Evolutionary conservation across 2,113 vertebrate genomes (phyloP).

Genomic region (Poicephalus meyeri): DNA sequence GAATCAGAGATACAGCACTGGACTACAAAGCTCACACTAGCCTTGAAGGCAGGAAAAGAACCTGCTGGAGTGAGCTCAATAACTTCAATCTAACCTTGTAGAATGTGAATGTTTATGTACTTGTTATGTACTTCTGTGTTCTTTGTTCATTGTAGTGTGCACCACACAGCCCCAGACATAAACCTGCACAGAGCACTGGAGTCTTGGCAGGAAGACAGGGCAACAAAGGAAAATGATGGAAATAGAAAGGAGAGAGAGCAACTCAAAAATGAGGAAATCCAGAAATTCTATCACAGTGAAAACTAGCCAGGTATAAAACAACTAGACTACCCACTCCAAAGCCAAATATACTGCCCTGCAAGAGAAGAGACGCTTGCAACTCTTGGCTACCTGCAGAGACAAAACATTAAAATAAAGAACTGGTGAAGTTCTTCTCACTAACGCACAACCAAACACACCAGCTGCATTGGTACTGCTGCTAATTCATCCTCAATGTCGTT

Average conservation of each 20-base stretch:
- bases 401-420: not conserved
- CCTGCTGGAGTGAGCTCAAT: not conserved
- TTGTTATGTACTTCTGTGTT: not conserved
- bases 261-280: not conserved
- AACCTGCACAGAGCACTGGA: not conserved
- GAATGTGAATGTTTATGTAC: not conserved
- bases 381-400: not conserved
- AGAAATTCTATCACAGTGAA: not conserved
- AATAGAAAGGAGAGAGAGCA: not conserved
- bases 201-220: not conserved
- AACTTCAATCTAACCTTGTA: not conserved
- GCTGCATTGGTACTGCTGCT: not conserved
- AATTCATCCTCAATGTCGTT: constrained; percentile 20
- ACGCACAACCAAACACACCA: not conserved
- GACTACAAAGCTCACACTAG: not conserved
- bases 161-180: accelerated
- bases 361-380: not conserved
- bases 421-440: not conserved
- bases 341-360: not conserved
- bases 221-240: not conserved
- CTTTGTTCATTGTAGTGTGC: accelerated
- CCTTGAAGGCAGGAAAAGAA: not conserved
- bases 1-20: not conserved
- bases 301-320: not conserved
- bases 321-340: not conserved